Base-by-base conservation (phyloP, 2,797 vertebrate species). In the Lates japonicus region DNA sequence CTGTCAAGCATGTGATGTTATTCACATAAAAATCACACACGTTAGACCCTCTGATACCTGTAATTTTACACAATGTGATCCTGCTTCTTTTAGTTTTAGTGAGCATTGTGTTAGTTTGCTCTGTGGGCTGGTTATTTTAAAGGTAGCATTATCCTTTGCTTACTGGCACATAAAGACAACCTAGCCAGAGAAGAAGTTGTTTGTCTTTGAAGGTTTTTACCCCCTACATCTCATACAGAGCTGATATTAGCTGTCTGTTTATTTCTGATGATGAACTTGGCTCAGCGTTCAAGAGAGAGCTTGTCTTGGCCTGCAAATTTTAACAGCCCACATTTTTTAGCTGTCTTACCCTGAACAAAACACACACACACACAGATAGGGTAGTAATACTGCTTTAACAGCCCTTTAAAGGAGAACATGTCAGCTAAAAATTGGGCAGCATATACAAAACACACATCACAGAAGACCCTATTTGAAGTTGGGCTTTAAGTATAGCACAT, bases 281-380 rank as follows among this genome's bases (percentile, higher is more conserved):
- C 81, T 82, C 64, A 13, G 78, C 69, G 20, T 19, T 48, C 39
- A 20, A 51, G 20, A 63, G 25, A 60, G 25, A 68, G 76, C 88
- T 70, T 86, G 89, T 88, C 80, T 65, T n/a, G 31, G 78, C 87
- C 77, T 88, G 86, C 74, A 42, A 48, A 4, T 51, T 83, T 90
- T 80, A 84, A 84, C 63, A 35, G 65, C 51, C 39, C 19, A 74
- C 79, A 82, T 90, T 58, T 88, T 87, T 87, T 8, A 68, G 76
- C 77, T 49, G 70, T 80, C 82, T 81, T 19, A 31, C 61, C 39
- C 35, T 1, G 13, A 42, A 13, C 33, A 4, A 65, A 2, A 64
- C 25, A 22, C 25, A 44, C 41, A 57, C n/a, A 46, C 16, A 58
- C 33, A 54, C 25, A 57, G 2, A 41, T 1, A 10, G 13, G 19